These are phyloP conservation scores for Xiphophorus hellerii DNA, from an alignment of 2,113 vertebrate species.

Conservation along the genomic window DNA sequence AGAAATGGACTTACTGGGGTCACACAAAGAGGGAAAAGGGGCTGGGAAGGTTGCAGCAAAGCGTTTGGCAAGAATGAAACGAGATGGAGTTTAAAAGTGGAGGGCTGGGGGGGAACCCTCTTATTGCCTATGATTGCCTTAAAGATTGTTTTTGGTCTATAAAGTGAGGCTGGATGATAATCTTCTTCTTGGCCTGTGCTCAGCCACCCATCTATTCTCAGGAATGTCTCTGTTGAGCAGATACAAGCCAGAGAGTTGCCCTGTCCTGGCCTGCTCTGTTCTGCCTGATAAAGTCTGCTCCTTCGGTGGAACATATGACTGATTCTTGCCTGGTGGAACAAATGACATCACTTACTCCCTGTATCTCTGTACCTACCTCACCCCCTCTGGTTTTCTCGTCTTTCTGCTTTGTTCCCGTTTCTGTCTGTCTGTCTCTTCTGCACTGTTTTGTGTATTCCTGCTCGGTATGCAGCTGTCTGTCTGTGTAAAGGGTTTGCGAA, in stretches of 20 bases:
- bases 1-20: constrained; percentile 20
- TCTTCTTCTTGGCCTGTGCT: constrained; percentile 22
- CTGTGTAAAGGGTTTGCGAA: constrained; percentile 50
- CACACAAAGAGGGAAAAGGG: background rate
- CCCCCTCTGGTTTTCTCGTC: constrained; percentile 1
- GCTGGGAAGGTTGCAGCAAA: background rate
- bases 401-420: constrained; percentile 23
- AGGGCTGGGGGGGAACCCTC: background rate
- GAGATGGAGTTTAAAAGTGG: background rate
- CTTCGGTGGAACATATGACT: constrained; percentile 70
- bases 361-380: constrained; percentile 55
- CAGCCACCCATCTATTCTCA: constrained; percentile 51
- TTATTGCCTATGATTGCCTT: background rate
- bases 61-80: constrained; percentile 1
- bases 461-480: constrained; percentile 34
- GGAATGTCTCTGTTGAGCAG: constrained; percentile 65
- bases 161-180: constrained; percentile 25
- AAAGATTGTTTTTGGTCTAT: constrained; percentile 16
- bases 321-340: constrained; percentile 74
- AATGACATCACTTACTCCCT: constrained; percentile 75
- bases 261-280: constrained; percentile 59
- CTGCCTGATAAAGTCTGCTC: constrained; percentile 69
- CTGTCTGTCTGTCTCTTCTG: constrained; percentile 22
- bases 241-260: constrained; percentile 59
- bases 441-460: constrained; percentile 8